Base-by-base conservation (phyloP, 2,888 invertebrate species). In the Chymomyza fuscimana region DNA sequence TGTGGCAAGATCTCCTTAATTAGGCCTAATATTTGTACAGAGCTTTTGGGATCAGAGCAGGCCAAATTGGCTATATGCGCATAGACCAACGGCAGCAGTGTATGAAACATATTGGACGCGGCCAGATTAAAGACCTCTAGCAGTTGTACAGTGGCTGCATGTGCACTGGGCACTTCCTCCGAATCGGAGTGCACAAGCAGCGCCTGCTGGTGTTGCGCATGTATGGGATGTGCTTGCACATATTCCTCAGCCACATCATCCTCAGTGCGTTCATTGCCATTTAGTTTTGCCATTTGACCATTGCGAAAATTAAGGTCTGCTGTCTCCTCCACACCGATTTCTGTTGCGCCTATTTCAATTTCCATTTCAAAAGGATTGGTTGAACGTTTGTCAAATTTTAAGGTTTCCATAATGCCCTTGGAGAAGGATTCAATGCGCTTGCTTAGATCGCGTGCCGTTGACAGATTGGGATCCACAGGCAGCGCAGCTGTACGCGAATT, bases 1-100 rank as follows among this genome's bases (percentile, higher is more conserved):
- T 97, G 96, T 0, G 98, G 98, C 25, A 98, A 92, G 86, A 98
- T 93, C 85, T 97, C 96, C 91, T 97, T 97, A 65, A 98, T 96
- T 85, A 98, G 92, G 68, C 95, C 95, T 67, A 98, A 92, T 51
- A 98, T 94, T 91, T 97, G 96, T 1, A 98, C 97, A 1, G 95
- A 95, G 85, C 96, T 96, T 96, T 95, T 94, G 0, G 97, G 96
- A 92, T 98, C 98, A 66, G 95, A 95, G 74, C 94, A 92, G 3
- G 92, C 92, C 54, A 97, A 93, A 19, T 97, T 96, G 76, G 96
- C 95, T 65, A 98, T 94, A 87, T 97, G 96, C 7, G 97, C 97
- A 87, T 97, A 93, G 16, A 97, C 95, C 73, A 96, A 93, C 0
- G 98, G 98, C 80, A 98, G 91, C 60, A 98, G 93, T 0, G 95